These are phyloP conservation scores for Synergus japonicus DNA, from an alignment of 2,888 invertebrate genomes.

Conservation along the genomic window DNA sequence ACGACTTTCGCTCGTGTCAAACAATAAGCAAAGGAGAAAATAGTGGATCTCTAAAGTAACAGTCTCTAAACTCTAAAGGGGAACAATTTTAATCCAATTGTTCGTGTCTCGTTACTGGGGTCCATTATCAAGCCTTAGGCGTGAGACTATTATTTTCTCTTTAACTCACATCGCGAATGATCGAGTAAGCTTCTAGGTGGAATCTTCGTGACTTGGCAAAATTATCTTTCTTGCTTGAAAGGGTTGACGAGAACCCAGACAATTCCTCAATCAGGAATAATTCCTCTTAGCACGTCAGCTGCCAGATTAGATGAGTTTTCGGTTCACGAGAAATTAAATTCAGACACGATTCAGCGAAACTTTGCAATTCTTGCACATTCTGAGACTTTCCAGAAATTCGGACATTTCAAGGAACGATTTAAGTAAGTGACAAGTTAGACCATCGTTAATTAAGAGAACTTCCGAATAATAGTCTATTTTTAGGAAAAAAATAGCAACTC, in stretches of 20 bases:
- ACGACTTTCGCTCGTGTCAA: neutral
- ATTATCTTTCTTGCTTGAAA: conserved; percentile 46
- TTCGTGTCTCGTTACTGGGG: conserved; percentile 59
- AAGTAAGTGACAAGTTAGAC: neutral
- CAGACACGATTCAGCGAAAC: neutral
- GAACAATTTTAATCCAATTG: neutral
- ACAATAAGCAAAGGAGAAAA: neutral
- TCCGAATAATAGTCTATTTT: neutral
- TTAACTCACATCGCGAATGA: conserved; percentile 32
- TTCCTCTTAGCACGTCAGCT: conserved; percentile 20
- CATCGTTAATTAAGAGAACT: neutral
- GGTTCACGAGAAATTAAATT: conserved; percentile 10
- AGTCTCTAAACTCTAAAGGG: no score
- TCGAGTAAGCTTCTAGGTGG: conserved; percentile 11
- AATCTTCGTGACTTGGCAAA: conserved; percentile 60
- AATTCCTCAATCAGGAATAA: conserved; percentile 40
- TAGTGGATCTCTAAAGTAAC: no score
- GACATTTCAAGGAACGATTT: neutral
- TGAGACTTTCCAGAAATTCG: neutral
- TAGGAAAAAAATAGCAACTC: neutral
- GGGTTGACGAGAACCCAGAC: conserved; percentile 25
- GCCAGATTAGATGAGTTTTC: conserved; percentile 14
- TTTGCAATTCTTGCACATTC: neutral
- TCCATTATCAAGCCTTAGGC: conserved; percentile 59
- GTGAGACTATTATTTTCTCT: conserved; percentile 59